A percentile compares a stretch with the other conserved stretches of the same genome.
Evolutionary conservation across 2,797 vertebrate species (phyloP).

Genomic region (Semotilus atromaculatus): DNA sequence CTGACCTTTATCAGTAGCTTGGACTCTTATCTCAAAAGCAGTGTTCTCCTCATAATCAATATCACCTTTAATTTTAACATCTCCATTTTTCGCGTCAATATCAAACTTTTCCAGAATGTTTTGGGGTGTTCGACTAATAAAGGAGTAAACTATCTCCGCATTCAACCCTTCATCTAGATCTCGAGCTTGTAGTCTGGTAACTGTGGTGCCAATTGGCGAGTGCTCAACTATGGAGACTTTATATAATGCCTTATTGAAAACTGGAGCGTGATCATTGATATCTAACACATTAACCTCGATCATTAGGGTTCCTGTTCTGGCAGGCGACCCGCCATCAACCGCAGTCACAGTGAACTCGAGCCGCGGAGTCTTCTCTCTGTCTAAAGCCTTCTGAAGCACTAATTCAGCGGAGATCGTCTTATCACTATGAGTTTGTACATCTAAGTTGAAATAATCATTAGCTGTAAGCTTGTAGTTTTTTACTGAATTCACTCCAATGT

Average conservation of each 20-base stretch:
- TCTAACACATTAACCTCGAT: constrained; percentile 72
- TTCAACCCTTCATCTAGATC: constrained; percentile 62
- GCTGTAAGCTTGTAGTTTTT: constrained; percentile 57
- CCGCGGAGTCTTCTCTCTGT: constrained; percentile 53
- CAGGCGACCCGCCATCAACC: constrained; percentile 60
- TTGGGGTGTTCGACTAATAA: constrained; percentile 47
- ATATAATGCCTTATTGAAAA: constrained; percentile 56
- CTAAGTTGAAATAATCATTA: constrained; percentile 59
- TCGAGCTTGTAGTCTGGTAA: constrained; percentile 53
- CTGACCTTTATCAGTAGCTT: constrained; percentile 62
- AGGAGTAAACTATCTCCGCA: constrained; percentile 55
- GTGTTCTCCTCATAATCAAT: constrained; percentile 55
- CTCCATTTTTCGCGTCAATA: constrained; percentile 47
- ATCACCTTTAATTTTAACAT: constrained; percentile 47
- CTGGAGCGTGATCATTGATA: constrained; percentile 72
- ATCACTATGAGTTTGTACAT: constrained; percentile 53
- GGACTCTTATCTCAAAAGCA: constrained; percentile 62
- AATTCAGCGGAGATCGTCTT: constrained; percentile 55
- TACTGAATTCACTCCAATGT: constrained; percentile 59
- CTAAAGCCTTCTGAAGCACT: constrained; percentile 54
- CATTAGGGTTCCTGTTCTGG: constrained; percentile 49
- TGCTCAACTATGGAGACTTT: constrained; percentile 55
- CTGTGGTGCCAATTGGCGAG: constrained; percentile 16
- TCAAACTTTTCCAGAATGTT: constrained; percentile 44
- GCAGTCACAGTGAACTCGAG: constrained; percentile 54